Evolutionary conservation across 2,888 invertebrate species (phyloP), one percentile per base, ranked within the genome.

Genomic region (Dolichopus griseipennis): DNA sequence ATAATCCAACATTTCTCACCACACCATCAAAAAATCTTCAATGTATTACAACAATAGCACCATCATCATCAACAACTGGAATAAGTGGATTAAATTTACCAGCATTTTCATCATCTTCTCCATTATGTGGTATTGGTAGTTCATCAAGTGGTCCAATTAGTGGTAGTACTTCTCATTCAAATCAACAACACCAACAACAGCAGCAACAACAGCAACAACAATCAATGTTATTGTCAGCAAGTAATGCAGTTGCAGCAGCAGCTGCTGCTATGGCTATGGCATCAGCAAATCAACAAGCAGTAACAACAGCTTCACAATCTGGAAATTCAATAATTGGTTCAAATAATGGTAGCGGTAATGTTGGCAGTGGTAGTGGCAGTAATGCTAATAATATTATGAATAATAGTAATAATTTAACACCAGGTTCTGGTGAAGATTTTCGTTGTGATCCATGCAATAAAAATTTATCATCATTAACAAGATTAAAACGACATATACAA

Each of bases 361-460:
- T 86, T 52, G 68, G 62, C 1, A 68, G 69, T 64, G 87, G 86
- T 83, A 71, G 72, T 68, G 68, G 68, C 67, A 69, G 73, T 41
- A 73, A 70, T 70, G 68, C 68, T 34, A 71, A 70, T 66, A 69
- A 68, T 37, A 69, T 65, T 62, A 66, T 87, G 83, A 68, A 69
- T 64, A 70, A 67, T 21, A 70, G 70, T 37, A 71, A 61, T 65
- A 69, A 70, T 75, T 76, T 21, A 70, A 72, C 4, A 73, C 75
- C 33, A 75, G 75, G 69, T 75, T 72, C 8, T 78, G 89, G 88
- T 83, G 91, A 92, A 85, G 91, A 91, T 85, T 92, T 91, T 87
- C 88, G 92, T 83, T 92, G 92, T 85, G 91, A 91, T 86, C 92
- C 92, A 78, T 92, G 92, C 90, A 92, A 92, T 88, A 92, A 92